These are phyloP conservation scores for Eulemur rubriventer DNA, from an alignment of 2,797 vertebrate species.

Conservation along the genomic window DNA sequence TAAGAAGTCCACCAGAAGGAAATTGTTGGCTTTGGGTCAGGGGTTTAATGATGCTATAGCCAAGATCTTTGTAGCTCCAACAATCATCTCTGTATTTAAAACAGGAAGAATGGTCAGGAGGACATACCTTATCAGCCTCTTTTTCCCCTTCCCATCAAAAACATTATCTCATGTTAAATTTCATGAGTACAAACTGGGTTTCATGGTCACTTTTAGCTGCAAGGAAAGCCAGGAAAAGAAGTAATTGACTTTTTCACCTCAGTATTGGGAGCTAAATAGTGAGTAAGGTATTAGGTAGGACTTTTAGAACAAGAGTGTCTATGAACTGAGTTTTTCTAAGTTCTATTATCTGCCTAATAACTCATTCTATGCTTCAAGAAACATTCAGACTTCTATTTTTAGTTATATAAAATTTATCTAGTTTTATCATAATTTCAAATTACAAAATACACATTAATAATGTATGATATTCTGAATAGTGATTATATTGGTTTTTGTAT, in stretches of 20 bases:
- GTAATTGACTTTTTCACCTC: background rate
- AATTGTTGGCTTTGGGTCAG: background rate
- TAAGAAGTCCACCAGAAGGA: background rate
- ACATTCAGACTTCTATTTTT: background rate
- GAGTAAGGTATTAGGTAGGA: background rate
- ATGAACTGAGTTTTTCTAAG: background rate
- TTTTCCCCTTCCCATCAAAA: background rate
- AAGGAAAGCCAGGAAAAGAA: background rate
- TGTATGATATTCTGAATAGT: background rate
- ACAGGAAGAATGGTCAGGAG: background rate
- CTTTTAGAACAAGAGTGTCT: background rate
- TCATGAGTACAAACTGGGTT: background rate
- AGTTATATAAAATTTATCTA: background rate
- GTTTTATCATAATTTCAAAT: background rate
- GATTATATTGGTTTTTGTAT: background rate
- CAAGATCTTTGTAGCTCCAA: background rate
- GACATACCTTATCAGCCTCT: background rate
- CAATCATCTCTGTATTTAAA: background rate
- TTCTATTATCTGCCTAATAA: background rate
- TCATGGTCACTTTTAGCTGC: background rate
- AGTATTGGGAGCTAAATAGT: background rate
- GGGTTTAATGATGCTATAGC: no score
- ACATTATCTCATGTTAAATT: background rate
- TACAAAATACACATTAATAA: background rate
- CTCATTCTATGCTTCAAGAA: background rate